phyloP scores from a whole-genome alignment of 2,888 invertebrate genomes.

The Deilephila porcellus region DNA sequence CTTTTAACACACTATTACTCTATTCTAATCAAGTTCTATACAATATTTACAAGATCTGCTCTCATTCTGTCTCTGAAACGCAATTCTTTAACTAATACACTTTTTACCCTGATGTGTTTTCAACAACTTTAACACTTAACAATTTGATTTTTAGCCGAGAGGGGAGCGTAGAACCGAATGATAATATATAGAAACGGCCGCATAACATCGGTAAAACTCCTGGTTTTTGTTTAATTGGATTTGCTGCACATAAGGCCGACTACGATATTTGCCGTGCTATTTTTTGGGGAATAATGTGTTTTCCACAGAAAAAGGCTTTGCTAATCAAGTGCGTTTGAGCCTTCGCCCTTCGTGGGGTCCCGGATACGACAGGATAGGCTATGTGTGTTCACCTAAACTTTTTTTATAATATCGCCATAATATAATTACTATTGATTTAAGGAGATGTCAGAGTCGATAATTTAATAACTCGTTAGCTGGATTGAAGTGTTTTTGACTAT shows the following conservation, averaged over 20 bases:
- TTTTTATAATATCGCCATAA: background rate
- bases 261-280: constrained; percentile 52
- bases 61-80: constrained; percentile 40
- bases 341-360: constrained; percentile 61
- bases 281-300: constrained; percentile 60
- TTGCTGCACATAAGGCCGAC: constrained; percentile 58
- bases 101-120: constrained; percentile 28
- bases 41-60: constrained; percentile 46
- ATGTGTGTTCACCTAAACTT: constrained; percentile 46
- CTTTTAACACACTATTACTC: constrained; percentile 58
- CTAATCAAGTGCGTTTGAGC: constrained; percentile 69
- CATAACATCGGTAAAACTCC: constrained; percentile 74
- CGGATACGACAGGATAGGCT: constrained; percentile 66
- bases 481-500: too few species aligned
- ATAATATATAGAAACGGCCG: constrained; percentile 71
- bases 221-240: constrained; percentile 48
- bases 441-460: background rate
- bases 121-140: constrained; percentile 66
- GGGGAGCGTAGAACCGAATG: constrained; percentile 79
- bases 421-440: background rate
- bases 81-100: constrained; percentile 39
- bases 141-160: constrained; percentile 83
- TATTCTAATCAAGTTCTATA: constrained; percentile 51
- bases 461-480: background rate
- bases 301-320: constrained; percentile 68